These are phyloP conservation scores for Toxostoma redivivum DNA, from an alignment of 2,113 vertebrate genomes.

Conservation along the genomic window DNA sequence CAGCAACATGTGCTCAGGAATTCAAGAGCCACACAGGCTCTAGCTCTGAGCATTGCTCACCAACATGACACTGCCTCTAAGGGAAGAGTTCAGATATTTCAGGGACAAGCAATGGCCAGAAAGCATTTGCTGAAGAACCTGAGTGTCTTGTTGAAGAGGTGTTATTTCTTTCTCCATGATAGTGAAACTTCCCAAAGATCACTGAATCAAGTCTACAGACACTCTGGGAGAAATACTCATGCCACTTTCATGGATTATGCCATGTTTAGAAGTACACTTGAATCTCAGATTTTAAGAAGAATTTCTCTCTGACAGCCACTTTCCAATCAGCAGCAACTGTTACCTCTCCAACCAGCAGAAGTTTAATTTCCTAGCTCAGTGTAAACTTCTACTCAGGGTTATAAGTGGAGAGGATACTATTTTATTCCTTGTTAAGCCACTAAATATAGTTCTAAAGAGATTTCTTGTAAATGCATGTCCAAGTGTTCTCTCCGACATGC, in stretches of 20 bases:
- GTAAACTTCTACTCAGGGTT: neutral
- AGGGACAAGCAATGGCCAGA: neutral
- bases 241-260: neutral
- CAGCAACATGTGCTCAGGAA: neutral
- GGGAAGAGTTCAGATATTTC: neutral
- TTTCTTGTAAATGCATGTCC: neutral
- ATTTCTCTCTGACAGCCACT: neutral
- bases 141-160: neutral
- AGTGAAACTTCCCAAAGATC: neutral
- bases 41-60: neutral
- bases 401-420: rapidly evolving
- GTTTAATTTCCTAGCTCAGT: neutral
- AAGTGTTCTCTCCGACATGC: neutral
- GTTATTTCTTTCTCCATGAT: neutral
- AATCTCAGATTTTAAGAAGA: neutral
- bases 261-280: neutral
- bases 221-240: neutral
- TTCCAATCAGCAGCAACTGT: neutral
- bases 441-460: neutral
- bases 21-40: neutral
- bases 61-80: neutral
- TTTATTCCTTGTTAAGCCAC: neutral
- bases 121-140: neutral
- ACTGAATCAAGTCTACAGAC: neutral
- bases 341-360: neutral